A percentile compares a stretch with the other conserved stretches of the same genome.
Conservation (phyloP, 2,113 vertebrate genomes). For the Lophotis ruficrista region DNA sequence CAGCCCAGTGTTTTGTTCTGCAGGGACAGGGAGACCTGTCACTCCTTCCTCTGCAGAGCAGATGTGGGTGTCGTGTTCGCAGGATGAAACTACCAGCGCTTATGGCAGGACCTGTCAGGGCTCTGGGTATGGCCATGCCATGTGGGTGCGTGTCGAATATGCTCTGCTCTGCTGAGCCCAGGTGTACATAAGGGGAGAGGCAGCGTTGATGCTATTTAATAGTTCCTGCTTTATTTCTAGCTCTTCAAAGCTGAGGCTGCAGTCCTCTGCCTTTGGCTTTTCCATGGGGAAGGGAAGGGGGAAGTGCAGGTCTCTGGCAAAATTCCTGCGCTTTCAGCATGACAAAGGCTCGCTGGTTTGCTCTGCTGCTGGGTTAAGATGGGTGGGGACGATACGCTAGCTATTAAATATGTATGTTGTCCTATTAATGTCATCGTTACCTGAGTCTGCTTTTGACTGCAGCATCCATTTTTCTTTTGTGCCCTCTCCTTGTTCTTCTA, state of each 20-base stretch:
- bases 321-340: neutral
- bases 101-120: neutral
- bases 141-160: fast-evolving
- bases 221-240: neutral
- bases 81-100: fast-evolving
- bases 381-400: fast-evolving
- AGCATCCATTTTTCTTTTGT: neutral
- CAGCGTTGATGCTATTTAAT: fast-evolving
- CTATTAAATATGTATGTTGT: conserved; percentile 7
- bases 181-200: neutral
- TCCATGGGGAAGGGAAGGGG: neutral
- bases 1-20: neutral
- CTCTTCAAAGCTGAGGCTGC: neutral
- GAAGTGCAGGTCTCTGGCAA: neutral
- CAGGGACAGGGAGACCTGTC: neutral
- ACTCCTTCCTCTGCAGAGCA: neutral
- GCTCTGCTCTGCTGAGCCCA: neutral
- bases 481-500: neutral
- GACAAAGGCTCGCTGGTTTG: neutral
- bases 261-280: neutral
- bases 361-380: neutral
- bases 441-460: neutral
- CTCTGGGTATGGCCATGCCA: fast-evolving
- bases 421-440: conserved; percentile 18
- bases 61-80: neutral